These are phyloP conservation scores for Sternotherus odoratus DNA, from an alignment of 2,797 vertebrate genomes.

Conservation along the genomic window DNA sequence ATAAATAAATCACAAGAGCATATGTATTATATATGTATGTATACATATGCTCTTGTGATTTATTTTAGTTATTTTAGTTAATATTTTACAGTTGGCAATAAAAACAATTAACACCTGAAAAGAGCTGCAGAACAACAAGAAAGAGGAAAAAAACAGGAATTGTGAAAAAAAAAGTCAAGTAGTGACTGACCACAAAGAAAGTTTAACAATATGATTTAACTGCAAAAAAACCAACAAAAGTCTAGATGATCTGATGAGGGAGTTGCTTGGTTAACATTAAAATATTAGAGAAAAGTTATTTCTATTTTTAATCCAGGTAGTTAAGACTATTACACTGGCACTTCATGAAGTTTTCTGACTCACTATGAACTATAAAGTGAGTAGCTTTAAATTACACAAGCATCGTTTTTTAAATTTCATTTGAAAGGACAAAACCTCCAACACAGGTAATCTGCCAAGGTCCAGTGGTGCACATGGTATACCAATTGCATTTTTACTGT, in stretches of 20 bases:
- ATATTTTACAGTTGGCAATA: not conserved
- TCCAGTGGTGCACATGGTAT: not conserved
- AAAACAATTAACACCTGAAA: slow-evolving; percentile 46
- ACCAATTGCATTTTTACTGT: not conserved
- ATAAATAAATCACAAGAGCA: not conserved
- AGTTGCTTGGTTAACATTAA: not conserved
- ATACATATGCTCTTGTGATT: not conserved
- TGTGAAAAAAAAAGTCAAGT: not conserved
- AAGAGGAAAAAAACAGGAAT: not conserved
- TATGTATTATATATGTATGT: too few species aligned
- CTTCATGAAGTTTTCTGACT: not conserved
- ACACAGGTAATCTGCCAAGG: not conserved
- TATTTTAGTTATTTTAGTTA: not conserved
- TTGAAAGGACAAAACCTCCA: not conserved
- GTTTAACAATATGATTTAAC: not conserved
- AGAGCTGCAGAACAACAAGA: slow-evolving; percentile 64
- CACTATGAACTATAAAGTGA: not conserved
- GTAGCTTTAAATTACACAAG: not conserved
- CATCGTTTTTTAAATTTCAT: not conserved
- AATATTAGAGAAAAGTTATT: not conserved
- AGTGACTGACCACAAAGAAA: not conserved
- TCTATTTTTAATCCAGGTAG: not conserved
- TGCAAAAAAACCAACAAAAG: not conserved
- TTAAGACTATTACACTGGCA: not conserved
- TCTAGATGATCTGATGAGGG: not conserved